Evolutionary conservation across 2,113 vertebrate species (phyloP).

Genomic region (Choloepus hoffmanni): DNA sequence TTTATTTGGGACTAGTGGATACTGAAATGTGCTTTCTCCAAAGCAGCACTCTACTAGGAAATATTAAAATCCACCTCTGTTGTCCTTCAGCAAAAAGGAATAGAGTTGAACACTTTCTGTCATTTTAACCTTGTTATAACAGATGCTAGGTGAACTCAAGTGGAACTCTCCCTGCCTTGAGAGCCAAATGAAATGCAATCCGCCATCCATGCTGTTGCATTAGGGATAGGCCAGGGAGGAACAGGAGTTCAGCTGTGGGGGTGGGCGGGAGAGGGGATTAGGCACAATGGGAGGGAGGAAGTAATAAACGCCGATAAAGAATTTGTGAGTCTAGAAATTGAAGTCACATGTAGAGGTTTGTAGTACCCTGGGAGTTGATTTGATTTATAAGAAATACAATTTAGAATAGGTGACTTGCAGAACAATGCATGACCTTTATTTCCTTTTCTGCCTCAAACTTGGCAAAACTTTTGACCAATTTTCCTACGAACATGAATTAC

Average conservation of each 20-base stretch:
- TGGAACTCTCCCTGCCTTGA: constrained; percentile 48
- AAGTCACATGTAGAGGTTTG: neutral
- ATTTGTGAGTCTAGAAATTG: neutral
- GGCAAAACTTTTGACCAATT: neutral
- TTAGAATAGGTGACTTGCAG: neutral
- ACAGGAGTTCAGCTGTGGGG: neutral
- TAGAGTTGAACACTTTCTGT: neutral
- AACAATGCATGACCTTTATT: neutral
- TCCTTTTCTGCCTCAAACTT: constrained; percentile 54
- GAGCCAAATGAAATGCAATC: constrained; percentile 1
- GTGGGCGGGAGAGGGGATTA: neutral
- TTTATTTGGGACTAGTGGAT: neutral
- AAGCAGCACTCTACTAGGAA: neutral
- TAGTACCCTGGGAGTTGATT: neutral
- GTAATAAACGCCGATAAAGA: neutral
- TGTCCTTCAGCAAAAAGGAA: constrained; percentile 39
- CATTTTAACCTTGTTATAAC: constrained; percentile 52
- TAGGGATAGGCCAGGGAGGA: neutral
- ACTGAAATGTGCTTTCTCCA: constrained; percentile 10
- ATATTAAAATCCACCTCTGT: constrained; percentile 32
- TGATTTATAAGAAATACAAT: neutral
- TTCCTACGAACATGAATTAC: constrained; percentile 8
- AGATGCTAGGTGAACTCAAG: constrained; percentile 28
- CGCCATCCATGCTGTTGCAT: neutral
- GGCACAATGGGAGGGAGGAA: neutral